Evolutionary conservation across 2,113 vertebrate species (phyloP).

Genomic region (Platycercus adscitus): DNA sequence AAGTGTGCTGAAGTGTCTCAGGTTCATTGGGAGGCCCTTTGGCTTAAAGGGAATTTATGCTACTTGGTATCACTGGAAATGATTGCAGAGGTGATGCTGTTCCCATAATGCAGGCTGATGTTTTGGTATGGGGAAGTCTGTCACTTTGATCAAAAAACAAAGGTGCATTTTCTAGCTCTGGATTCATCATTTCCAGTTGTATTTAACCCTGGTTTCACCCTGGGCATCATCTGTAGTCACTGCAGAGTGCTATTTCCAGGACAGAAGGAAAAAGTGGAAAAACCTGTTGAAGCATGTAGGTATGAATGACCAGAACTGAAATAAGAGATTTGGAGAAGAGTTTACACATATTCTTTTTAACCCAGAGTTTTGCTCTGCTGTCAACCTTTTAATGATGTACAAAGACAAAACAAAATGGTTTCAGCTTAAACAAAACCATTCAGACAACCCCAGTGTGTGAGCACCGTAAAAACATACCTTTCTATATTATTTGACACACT

Average conservation of each 20-base stretch:
- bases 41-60: rapidly evolving
- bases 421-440: neutral
- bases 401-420: neutral
- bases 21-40: rapidly evolving
- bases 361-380: neutral
- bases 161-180: neutral
- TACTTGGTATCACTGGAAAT: rapidly evolving
- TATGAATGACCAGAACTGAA: neutral
- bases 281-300: neutral
- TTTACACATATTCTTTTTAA: rapidly evolving
- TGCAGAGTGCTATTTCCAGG: rapidly evolving
- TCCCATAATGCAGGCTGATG: neutral
- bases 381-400: neutral
- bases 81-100: rapidly evolving
- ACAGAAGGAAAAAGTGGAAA: neutral
- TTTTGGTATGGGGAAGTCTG: rapidly evolving
- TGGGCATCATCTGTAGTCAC: rapidly evolving
- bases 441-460: neutral
- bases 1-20: rapidly evolving
- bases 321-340: neutral
- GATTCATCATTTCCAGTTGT: rapidly evolving
- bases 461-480: neutral
- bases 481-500: neutral
- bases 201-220: neutral
- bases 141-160: neutral